Evolutionary conservation across 2,113 vertebrate species (phyloP), one percentile per base, ranked within the genome.

Genomic region (Phaetusa simplex): DNA sequence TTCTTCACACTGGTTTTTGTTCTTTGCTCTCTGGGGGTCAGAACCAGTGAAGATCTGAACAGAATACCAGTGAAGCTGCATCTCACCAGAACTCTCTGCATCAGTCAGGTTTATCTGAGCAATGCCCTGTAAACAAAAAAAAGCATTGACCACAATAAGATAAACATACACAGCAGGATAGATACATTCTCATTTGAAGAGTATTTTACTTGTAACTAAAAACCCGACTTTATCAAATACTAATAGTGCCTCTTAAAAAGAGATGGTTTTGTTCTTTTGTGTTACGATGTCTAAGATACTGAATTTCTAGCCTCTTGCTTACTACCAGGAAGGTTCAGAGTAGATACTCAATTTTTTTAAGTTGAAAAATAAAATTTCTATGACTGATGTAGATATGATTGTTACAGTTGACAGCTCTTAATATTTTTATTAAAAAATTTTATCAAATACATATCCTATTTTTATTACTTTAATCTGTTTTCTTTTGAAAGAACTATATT

Each of bases 61-160:
- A 11, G 98, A 58, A 91, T 99, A 98, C 99, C 99, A 99, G 92
- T 98, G 98, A 96, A 99, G 98, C 86, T 98, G 97, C 99, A 99
- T 99, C 58, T 99, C 99, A 8, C 97, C 92, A 36, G 96, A 98
- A 74, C 95, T 98, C 62, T 99, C 98, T 58, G 97, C 98, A 42
- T 99, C 98, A 2, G 98, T 98, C 98, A 99, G 93, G 67, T 98
- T 98, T 90, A 99, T 98, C 97, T 99, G 99, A 83, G 98, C 98
- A 85, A 99, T 98, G 40, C 99, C 99, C 99, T 99, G 97, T 47
- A 69, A 45, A 40, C n/a, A 66, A 32, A 42, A 38, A 82, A 74
- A 96, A 89, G 58, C 19, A 95, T 8, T 64, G n/a, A 70, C 29
- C 66, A 95, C 78, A 90, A 6, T 61, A 82, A 72, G 42, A 43